Conservation (phyloP, 2,888 invertebrate species). For the Orthosia gracilis region DNA sequence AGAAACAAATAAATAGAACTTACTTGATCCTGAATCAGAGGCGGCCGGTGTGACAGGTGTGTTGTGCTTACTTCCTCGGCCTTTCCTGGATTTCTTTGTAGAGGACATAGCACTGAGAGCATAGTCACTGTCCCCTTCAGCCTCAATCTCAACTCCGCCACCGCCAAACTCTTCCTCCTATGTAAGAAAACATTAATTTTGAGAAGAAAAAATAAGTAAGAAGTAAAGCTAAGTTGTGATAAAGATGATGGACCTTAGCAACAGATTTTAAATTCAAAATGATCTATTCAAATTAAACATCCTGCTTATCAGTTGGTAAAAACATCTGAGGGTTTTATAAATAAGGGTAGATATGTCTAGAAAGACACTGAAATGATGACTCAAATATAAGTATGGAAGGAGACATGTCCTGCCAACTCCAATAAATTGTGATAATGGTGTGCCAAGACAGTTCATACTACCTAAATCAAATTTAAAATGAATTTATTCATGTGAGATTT, state of each 20-base stretch:
- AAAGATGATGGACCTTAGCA: no score
- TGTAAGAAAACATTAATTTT: not conserved
- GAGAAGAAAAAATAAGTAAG: not conserved
- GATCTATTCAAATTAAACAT: no score
- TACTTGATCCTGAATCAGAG: slow-evolving; percentile 87
- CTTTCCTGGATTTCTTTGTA: slow-evolving; percentile 92
- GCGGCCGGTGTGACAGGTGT: slow-evolving; percentile 82
- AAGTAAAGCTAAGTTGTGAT: no score
- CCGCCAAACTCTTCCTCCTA: slow-evolving; percentile 95
- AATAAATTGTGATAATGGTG: not conserved
- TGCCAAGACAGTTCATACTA: no score
- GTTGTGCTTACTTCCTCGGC: slow-evolving; percentile 90
- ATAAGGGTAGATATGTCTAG: not conserved
- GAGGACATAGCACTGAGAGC: slow-evolving; percentile 91
- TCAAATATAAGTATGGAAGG: not conserved
- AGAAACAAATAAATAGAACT: slow-evolving; percentile 47
- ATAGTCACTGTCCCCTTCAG: slow-evolving; percentile 95
- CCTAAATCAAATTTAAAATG: not conserved
- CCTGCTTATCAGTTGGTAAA: no score
- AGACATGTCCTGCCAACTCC: not conserved
- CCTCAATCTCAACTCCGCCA: slow-evolving; percentile 80
- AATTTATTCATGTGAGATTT: not conserved
- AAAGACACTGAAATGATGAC: not conserved
- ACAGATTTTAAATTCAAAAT: no score
- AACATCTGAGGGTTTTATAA: no score